Evolutionary conservation across 23 tunicate species (phyloP).

Genomic region (Phallusia fumigata): DNA sequence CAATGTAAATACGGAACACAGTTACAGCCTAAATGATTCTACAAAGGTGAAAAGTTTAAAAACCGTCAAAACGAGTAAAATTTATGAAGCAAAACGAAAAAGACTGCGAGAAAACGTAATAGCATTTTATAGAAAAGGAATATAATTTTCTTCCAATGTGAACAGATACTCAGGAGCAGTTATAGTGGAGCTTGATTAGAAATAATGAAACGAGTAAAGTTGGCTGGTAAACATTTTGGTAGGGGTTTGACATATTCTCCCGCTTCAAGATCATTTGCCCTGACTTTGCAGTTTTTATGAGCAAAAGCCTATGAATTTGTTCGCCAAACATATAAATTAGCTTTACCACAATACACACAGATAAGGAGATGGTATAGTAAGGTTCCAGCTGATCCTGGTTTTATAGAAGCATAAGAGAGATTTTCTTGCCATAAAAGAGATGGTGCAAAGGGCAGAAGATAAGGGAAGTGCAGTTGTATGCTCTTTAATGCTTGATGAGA

Average conservation of each 20-base stretch:
- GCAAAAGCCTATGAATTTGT: constrained; percentile 7
- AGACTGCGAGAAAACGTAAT: too few relatives aligned
- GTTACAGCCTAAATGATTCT: too few relatives aligned
- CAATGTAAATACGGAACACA: too few relatives aligned
- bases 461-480: background rate
- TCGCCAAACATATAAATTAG: background rate
- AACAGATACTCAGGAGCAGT: background rate
- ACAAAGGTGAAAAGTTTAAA: too few relatives aligned
- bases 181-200: background rate
- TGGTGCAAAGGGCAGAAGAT: background rate
- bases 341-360: background rate
- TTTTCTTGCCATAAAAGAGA: background rate
- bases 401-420: background rate
- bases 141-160: too few relatives aligned
- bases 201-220: background rate
- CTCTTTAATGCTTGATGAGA: background rate
- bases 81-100: too few relatives aligned
- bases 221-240: background rate
- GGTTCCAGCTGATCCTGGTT: background rate
- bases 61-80: too few relatives aligned
- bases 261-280: background rate
- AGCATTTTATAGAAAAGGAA: too few relatives aligned
- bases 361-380: background rate
- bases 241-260: background rate
- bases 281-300: constrained; percentile 1